These are phyloP conservation scores for Pterocles gutturalis DNA, from an alignment of 2,113 vertebrate species.

Conservation along the genomic window DNA sequence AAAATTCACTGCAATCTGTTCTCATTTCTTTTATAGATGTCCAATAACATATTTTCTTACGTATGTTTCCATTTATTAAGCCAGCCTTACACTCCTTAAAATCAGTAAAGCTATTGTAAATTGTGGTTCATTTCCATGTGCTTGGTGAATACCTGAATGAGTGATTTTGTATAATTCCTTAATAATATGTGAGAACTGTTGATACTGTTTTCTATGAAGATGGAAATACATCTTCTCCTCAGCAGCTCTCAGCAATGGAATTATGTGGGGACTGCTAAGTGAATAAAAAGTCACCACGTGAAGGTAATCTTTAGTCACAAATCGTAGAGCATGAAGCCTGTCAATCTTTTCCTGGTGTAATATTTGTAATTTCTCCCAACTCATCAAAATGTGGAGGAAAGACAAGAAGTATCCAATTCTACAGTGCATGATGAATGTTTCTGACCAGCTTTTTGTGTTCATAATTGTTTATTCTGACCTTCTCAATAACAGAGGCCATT, in stretches of 20 bases:
- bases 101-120: neutral
- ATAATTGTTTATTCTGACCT: neutral
- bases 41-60: neutral
- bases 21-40: neutral
- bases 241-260: neutral
- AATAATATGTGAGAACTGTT: neutral
- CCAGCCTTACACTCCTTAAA: neutral
- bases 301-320: neutral
- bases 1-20: neutral
- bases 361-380: neutral
- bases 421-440: neutral
- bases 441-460: neutral
- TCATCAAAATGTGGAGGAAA: neutral
- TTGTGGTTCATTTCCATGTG: neutral
- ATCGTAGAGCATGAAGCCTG: neutral
- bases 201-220: neutral
- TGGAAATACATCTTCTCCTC: neutral
- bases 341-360: neutral
- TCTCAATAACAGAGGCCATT: neutral
- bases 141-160: neutral
- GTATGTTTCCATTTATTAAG: neutral
- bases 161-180: constrained; percentile 22
- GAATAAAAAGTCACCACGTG: neutral
- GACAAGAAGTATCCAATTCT: neutral
- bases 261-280: neutral